Percentiles rank a stretch among this genome's conserved stretches.
Evolutionary conservation across 2,113 vertebrate species (phyloP).

Genomic region (Cyprinodon tularosa): DNA sequence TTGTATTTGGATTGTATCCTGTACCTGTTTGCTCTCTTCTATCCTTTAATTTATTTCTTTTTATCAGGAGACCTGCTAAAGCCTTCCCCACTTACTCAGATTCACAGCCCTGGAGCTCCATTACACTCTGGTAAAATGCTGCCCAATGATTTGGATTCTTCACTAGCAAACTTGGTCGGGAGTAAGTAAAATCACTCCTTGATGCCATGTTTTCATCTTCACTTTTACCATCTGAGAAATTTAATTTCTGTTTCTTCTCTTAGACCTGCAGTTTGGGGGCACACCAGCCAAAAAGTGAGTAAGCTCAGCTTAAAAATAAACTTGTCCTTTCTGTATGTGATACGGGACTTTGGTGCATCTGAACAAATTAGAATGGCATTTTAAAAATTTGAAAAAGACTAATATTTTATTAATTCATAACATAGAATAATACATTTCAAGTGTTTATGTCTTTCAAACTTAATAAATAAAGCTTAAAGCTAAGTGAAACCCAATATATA

Average conservation of each 20-base stretch:
- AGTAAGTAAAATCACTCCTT: slow-evolving; percentile 78
- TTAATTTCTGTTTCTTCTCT: slow-evolving; percentile 21
- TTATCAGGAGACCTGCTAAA: slow-evolving; percentile 86
- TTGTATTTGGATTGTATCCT: slow-evolving; percentile 23
- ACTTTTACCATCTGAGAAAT: neutral
- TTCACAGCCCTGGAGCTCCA: slow-evolving; percentile 72
- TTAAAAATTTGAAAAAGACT: neutral
- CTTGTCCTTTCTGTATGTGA: slow-evolving; percentile 9
- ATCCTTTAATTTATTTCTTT: slow-evolving; percentile 37
- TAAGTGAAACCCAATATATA: neutral
- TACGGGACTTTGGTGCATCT: neutral
- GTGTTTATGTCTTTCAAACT: neutral
- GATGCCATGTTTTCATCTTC: neutral
- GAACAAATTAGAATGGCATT: neutral
- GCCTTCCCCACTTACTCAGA: slow-evolving; percentile 79
- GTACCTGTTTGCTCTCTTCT: slow-evolving; percentile 36
- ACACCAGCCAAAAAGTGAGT: slow-evolving; percentile 89
- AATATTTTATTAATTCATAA: neutral
- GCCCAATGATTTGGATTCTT: slow-evolving; percentile 86
- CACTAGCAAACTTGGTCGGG: slow-evolving; percentile 88
- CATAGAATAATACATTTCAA: neutral
- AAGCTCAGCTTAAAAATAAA: slow-evolving; percentile 6
- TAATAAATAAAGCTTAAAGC: too few species aligned
- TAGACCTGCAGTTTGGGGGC: slow-evolving; percentile 91
- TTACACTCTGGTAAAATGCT: slow-evolving; percentile 82